Conservation (phyloP, 2,888 invertebrate genomes). For the Lucinisca nassula region DNA sequence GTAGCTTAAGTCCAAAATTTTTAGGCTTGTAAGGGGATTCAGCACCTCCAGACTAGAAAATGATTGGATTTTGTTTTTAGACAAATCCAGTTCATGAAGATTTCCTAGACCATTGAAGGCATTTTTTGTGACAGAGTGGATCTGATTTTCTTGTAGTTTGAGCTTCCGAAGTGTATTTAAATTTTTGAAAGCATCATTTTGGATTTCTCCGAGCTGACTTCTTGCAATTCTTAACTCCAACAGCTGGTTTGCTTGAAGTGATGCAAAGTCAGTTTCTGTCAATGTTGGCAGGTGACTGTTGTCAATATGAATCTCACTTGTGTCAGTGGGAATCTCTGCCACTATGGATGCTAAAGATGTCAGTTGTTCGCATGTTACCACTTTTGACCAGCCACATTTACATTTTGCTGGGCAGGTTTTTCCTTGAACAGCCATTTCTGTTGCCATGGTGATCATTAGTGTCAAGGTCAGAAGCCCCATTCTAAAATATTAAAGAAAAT, state of each 20-base stretch:
- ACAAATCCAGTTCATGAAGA: slow-evolving; percentile 75
- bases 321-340: slow-evolving; percentile 44
- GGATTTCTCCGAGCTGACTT: slow-evolving; percentile 64
- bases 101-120: slow-evolving; percentile 71
- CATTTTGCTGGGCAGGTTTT: slow-evolving; percentile 45
- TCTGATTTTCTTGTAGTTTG: slow-evolving; percentile 73
- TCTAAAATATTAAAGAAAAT: background rate
- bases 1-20: slow-evolving; percentile 72
- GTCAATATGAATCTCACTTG: slow-evolving; percentile 37
- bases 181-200: slow-evolving; percentile 70
- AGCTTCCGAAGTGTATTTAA: slow-evolving; percentile 60
- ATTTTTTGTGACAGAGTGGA: slow-evolving; percentile 65
- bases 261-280: slow-evolving; percentile 58
- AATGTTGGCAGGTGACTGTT: slow-evolving; percentile 44
- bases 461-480: background rate
- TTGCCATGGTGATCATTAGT: background rate
- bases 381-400: slow-evolving; percentile 30
- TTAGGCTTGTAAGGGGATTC: slow-evolving; percentile 65
- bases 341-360: slow-evolving; percentile 21
- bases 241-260: slow-evolving; percentile 47
- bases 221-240: slow-evolving; percentile 57
- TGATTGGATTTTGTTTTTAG: slow-evolving; percentile 71
- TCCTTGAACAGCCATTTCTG: background rate
- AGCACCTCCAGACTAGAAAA: slow-evolving; percentile 66
- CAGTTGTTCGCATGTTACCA: slow-evolving; percentile 9